Base-by-base conservation (phyloP, 2,888 invertebrate species). In the Emmelina monodactyla region DNA sequence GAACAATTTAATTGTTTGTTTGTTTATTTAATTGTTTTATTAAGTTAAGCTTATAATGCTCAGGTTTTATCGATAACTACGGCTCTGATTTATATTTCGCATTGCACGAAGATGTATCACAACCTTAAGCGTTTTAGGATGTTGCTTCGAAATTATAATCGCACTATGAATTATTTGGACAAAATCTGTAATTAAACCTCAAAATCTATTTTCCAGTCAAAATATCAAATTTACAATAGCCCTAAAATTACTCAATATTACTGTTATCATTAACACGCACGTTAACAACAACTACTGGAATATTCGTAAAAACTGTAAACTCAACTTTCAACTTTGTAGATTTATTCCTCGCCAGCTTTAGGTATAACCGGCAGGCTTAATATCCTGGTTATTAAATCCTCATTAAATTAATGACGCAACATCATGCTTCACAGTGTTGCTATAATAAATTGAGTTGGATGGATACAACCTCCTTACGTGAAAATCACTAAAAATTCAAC, bases 51-150 rank as follows among this genome's bases (percentile, higher is more conserved):
- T 60, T 63, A 64, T 54, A 51, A 58, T 54, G 58, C 59, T 64
- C 57, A 49, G 53, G 51, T 47, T 60, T 55, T 55, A 50, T 55
- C 62, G 65, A 64, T 63, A 58, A 42, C 43, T 47, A 16, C 38
- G 67, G 70, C 63, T 46, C 75, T 73, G 76, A 78, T 79, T 78
- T 73, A 78, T 72, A 67, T 58, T 61, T 58, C 53, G 52, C 47
- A 49, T 56, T 48, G 44, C 45, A 46, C 60, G 49, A 50, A 53
- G 67, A 71, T 72, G 50, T 55, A 71, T 70, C 70, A 53, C 46
- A 49, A 53, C 65, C 68, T 60, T 39, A 59, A 68, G 70, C 63
- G 54, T 44, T 58, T 47, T 46, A 50, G 44, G 43, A 46, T 52
- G 49, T 44, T 45, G 42, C 50, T 45, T 19, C 9, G 5, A 19